phyloP scores from a whole-genome alignment of 2,113 vertebrate genomes.

The Montifringilla adamsi region DNA sequence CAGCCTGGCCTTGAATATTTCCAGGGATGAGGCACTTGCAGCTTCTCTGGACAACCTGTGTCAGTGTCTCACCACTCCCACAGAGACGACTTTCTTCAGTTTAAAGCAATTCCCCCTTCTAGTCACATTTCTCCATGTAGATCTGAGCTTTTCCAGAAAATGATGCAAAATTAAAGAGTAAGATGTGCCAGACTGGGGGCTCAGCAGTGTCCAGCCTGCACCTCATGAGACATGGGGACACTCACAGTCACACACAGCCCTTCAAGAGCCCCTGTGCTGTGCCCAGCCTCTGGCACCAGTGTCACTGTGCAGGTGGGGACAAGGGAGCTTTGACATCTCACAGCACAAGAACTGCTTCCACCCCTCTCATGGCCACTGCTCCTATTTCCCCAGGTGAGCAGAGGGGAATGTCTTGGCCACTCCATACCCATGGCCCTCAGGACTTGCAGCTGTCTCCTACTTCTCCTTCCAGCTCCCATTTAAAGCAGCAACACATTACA shows the following conservation, averaged over 20 bases:
- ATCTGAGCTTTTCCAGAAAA: background rate
- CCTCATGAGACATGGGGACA: accelerated
- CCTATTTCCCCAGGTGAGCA: background rate
- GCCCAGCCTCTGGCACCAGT: background rate
- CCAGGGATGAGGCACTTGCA: background rate
- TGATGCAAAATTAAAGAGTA: background rate
- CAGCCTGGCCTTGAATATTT: background rate
- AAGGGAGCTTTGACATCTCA: background rate
- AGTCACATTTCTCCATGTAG: background rate
- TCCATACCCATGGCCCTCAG: accelerated
- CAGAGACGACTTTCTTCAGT: background rate
- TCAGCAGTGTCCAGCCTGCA: background rate
- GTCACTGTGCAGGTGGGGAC: background rate
- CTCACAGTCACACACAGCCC: accelerated
- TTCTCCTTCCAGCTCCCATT: background rate
- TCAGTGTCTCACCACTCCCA: background rate
- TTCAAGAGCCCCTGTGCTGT: accelerated
- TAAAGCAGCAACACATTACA: background rate
- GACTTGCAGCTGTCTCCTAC: background rate
- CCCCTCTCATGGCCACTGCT: background rate
- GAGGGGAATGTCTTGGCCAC: background rate
- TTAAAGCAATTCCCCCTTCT: background rate
- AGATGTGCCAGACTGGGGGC: accelerated
- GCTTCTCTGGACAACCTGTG: background rate
- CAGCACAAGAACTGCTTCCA: background rate